These are phyloP conservation scores for Hypsopygia costalis DNA, from an alignment of 2,888 invertebrate genomes.

Conservation along the genomic window DNA sequence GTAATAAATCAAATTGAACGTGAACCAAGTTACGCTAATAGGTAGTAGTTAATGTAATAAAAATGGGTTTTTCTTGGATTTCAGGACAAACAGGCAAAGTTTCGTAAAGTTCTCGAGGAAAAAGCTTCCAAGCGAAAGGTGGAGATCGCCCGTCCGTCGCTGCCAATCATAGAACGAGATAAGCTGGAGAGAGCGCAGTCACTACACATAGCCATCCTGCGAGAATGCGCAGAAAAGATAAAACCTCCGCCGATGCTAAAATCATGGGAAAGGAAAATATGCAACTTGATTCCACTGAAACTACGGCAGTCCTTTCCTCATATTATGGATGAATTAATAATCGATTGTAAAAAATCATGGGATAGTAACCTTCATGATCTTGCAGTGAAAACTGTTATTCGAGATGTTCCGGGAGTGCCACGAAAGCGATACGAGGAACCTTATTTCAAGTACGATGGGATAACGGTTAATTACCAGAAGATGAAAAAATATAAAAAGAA, in stretches of 20 bases:
- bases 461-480: constrained; percentile 79
- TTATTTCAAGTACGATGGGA: constrained; percentile 82
- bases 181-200: constrained; percentile 68
- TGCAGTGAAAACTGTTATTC: constrained; percentile 83
- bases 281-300: constrained; percentile 73
- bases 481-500: constrained; percentile 80
- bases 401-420: constrained; percentile 78
- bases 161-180: constrained; percentile 60
- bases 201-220: constrained; percentile 75
- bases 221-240: constrained; percentile 79
- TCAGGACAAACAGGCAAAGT: constrained; percentile 66
- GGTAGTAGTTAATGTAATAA: no score
- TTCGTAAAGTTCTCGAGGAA: constrained; percentile 59
- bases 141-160: constrained; percentile 45
- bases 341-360: constrained; percentile 81
- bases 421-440: constrained; percentile 66
- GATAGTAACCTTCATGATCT: constrained; percentile 81
- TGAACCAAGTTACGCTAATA: no score
- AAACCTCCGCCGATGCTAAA: constrained; percentile 82
- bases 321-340: constrained; percentile 73
- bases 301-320: constrained; percentile 79
- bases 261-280: constrained; percentile 82
- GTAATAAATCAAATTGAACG: no score
- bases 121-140: constrained; percentile 60
- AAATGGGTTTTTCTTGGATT: constrained; percentile 21